Base-by-base conservation (phyloP, 2,113 vertebrate species). In the Crotalus helleri region DNA sequence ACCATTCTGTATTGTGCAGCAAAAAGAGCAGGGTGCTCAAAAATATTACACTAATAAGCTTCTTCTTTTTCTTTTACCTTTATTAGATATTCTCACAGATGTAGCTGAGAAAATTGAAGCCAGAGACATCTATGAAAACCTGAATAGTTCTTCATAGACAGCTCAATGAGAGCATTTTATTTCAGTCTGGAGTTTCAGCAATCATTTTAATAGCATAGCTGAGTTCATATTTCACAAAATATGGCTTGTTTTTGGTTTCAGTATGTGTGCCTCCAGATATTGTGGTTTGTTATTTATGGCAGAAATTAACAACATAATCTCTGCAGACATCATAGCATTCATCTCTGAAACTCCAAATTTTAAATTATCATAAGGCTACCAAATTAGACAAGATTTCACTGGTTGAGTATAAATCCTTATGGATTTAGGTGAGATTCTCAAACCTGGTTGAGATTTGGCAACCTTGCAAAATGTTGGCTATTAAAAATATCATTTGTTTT, bases 1-100 rank as follows among this genome's bases (percentile, higher is more conserved):
- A 87, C 74, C 5, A 74, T 95, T 95, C 92, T 85, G 93, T 46
- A 88, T 95, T 93, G 74, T 90, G 55, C 44, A 95, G 89, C 87
- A 93, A 23, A 58, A 58, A 26, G 53, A 46, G 55, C 17, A 86
- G 23, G 55, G n/a, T 64, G n/a, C 4, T 88, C 64, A 61, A 94
- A 95, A 54, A 95, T 88, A 64, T 57, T 94, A 94, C 93, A 94
- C 90, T 61, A 86, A 49, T 39, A 86, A 93, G n/a, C 57, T 90
- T 53, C 74, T 19, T 29, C 24, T 33, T 90, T 85, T 7, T 24
- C 91, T 29, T 5, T 19, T 21, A 0, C 91, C 92, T 94, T 94
- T 86, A 58, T 46, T 61, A n/a, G 91, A 57, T 53, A 54, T 94
- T 94, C 90, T 53, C 81, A 58, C 61, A 3, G 24, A 92, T 91